Conservation (phyloP, 2,797 vertebrate species). For the Coranthus polyacanthus region DNA sequence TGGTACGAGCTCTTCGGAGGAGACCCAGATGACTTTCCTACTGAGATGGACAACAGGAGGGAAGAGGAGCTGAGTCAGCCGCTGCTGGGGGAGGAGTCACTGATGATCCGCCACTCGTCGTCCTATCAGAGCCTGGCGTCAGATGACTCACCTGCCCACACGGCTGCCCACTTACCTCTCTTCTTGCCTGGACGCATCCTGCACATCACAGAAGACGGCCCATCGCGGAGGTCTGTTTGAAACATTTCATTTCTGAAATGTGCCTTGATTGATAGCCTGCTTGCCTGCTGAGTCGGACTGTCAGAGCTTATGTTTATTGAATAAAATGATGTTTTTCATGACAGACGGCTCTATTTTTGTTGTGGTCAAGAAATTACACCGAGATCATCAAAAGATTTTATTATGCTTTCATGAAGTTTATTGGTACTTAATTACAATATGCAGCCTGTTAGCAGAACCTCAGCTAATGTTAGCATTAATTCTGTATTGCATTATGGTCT, state of each 20-base stretch:
- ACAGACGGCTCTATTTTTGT: too few relatives aligned
- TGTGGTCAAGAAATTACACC: too few relatives aligned
- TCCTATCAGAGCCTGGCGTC: constrained; percentile 88
- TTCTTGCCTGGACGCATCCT: constrained; percentile 93
- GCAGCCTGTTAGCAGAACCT: too few relatives aligned
- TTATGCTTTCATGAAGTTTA: too few relatives aligned
- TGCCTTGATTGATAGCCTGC: too few relatives aligned
- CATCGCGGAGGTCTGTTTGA: constrained; percentile 85
- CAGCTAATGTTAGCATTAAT: too few relatives aligned
- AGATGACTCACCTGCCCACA: constrained; percentile 86
- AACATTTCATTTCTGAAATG: background rate
- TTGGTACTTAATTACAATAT: too few relatives aligned
- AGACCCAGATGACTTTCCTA: constrained; percentile 88
- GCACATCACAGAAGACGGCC: constrained; percentile 90
- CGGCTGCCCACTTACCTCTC: constrained; percentile 86
- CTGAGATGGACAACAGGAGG: constrained; percentile 90
- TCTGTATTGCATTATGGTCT: too few relatives aligned
- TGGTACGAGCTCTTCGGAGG: constrained; percentile 97
- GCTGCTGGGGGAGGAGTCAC: constrained; percentile 92
- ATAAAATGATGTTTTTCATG: too few relatives aligned
- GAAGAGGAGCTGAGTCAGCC: constrained; percentile 89
- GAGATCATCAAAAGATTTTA: too few relatives aligned
- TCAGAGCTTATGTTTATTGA: too few relatives aligned
- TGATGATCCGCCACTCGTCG: constrained; percentile 86
- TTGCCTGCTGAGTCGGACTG: too few relatives aligned